Base-by-base conservation (phyloP, 2,797 vertebrate species). In the Hydrophis major region DNA sequence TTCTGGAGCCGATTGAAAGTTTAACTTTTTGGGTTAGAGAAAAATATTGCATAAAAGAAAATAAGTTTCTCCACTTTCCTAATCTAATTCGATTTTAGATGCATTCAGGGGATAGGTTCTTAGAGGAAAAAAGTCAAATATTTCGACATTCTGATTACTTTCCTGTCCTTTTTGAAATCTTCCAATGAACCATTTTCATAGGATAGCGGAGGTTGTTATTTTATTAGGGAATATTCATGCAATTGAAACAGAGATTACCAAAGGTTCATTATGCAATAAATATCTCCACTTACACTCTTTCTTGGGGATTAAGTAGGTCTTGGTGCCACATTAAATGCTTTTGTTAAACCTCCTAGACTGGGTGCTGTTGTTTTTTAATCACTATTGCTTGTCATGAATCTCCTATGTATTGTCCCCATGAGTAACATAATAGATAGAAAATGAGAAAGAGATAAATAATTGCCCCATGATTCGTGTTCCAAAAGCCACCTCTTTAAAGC, bases 401-500 rank as follows among this genome's bases (percentile, higher is more conserved):
- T 63, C 50, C 47, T 10, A 87, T 32, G 20, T 63, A 91, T 63
- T 53, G 57, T 87, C 53, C 83, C 78, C 60, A 37, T 50, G 83
- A 60, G 28, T 87, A 86, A 61, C 42, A 37, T 63, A 91, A 86
- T 91, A 61, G 74, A 86, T 86, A 61, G 57, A n/a, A 91, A 91
- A 91, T 91, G 57, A 63, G 42, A 63, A 56, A 27, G 42, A 91
- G 90, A 91, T 86, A 91, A 86, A 91, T 87, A 87, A 91, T 91
- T 53, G 83, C 42, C 57, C n/a, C 47, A 55, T 91, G 42, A 91
- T 91, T 91, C 16, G 6, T 25, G 37, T 87, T 91, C 83, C n/a
- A 91, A 37, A 32, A 50, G 42, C 57, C 28, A 86, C 14, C 14
- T 47, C 60, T 50, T 53, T 61, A 47, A 47, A 87, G 28, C 28